phyloP scores from a whole-genome alignment of 2,888 invertebrate species.

The Drosophila gaucha region DNA sequence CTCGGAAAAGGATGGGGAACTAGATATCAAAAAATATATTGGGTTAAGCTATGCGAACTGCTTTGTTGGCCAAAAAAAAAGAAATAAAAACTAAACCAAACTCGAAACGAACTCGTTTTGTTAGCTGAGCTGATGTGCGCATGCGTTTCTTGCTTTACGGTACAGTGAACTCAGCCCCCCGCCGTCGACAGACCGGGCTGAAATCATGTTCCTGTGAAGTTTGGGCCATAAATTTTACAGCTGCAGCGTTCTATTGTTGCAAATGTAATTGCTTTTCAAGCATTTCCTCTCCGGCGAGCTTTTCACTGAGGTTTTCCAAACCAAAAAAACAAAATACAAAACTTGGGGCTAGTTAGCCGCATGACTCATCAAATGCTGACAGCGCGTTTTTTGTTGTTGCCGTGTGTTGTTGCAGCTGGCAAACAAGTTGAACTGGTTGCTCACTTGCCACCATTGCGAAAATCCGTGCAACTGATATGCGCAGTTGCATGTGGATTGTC shows the following conservation, averaged over 20 bases:
- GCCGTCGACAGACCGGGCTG: conserved; percentile 3
- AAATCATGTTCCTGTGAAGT: conserved; percentile 76
- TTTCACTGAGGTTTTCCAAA: conserved; percentile 19
- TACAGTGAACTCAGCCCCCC: conserved; percentile 69
- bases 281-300: conserved; percentile 40
- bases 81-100: conserved; percentile 8
- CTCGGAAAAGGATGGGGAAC: conserved; percentile 29
- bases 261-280: conserved; percentile 68
- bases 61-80: conserved; percentile 13
- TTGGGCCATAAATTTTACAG: conserved; percentile 72
- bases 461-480: conserved; percentile 68
- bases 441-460: conserved; percentile 57
- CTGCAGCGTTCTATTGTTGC: conserved; percentile 73
- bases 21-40: conserved; percentile 1
- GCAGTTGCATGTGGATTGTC: conserved; percentile 34
- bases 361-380: conserved; percentile 63
- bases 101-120: conserved; percentile 55
- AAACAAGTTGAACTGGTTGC: conserved; percentile 76
- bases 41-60: conserved; percentile 18
- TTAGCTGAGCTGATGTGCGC: conserved; percentile 64
- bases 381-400: conserved; percentile 19
- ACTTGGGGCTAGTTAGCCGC: conserved; percentile 42
- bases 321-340: conserved; percentile 6
- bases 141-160: conserved; percentile 72
- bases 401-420: conserved; percentile 56